Evolutionary conservation across 1,140 invertebrate species (phyloP), one percentile per base, ranked within the genome.

Genomic region (Drosophila kohkoa): DNA sequence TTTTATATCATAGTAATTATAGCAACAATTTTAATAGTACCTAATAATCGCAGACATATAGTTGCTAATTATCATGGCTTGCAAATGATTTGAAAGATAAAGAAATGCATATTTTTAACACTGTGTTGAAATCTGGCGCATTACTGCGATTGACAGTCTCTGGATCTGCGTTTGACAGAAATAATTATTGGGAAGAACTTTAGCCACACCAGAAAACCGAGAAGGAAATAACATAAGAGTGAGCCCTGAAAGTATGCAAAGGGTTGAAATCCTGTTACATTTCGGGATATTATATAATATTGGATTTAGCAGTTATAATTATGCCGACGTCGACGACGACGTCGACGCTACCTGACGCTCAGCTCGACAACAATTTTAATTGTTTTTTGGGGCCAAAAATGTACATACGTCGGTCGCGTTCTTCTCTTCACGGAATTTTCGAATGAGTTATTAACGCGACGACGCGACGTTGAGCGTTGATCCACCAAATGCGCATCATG

Each of bases 401-500:
- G 16, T 87, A 75, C 48, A 49, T 49, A 70, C 75, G 75, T 66
- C 60, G 65, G 67, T 54, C 69, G 65, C 38, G 66, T 73, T 43
- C 41, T 43, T 77, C 63, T 77, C 48, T 25, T 25, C 77, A 75
- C 62, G 90, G 90, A 92, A 92, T 92, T 90, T 83, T 75, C 74
- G 71, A 92, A 92, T 90, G 87, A 89, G 90, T 92, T 92, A 92
- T 92, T 86, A 92, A 89, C 90, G 90, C 86, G 63, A 75, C 64
- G 79, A 77, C 46, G 69, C 64, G 79, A 77, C 46, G 69, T 15
- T 69, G 35, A 75, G 10, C 8, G 41, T 43, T 80, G 69, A 73
- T 80, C 77, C 79, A 79, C 16, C 70, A 68, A 75, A 88, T 71
- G 81, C 81, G 78, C 70, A 82, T 77, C 89, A 80, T 82, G 81